Percentiles rank a stretch among this genome's conserved stretches.
Evolutionary conservation across 2,113 vertebrate genomes (phyloP).

Genomic region (Pristiophorus japonicus): DNA sequence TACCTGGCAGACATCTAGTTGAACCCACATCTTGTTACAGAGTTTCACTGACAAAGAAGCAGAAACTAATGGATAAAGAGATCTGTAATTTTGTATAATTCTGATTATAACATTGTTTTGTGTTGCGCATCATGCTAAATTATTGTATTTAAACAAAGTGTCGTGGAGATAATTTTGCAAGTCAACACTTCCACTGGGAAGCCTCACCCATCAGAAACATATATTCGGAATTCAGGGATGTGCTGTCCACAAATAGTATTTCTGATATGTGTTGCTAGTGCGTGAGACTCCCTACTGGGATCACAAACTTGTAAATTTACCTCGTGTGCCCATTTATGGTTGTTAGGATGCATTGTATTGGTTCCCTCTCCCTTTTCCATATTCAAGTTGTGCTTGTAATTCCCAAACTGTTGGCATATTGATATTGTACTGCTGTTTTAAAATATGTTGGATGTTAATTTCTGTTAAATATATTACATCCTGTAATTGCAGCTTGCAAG

Average conservation of each 20-base stretch:
- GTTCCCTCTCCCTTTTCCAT: background rate
- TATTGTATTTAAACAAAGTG: background rate
- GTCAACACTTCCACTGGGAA: background rate
- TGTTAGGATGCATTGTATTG: background rate
- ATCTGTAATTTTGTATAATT: background rate
- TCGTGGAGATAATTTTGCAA: background rate
- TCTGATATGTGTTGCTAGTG: background rate
- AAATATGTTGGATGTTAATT: background rate
- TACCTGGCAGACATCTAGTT: background rate
- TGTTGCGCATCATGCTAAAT: background rate
- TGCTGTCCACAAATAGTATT: background rate
- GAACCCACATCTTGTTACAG: background rate
- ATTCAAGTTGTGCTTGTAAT: background rate
- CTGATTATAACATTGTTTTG: background rate
- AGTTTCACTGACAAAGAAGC: background rate
- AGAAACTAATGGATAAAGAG: background rate
- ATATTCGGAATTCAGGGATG: background rate
- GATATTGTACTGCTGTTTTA: background rate
- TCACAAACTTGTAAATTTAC: background rate
- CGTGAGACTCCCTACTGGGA: background rate
- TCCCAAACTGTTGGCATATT: background rate
- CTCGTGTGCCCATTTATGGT: background rate
- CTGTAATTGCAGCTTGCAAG: slow-evolving; percentile 69
- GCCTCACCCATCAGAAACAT: background rate
- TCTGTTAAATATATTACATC: background rate